Percentiles rank a stretch among this genome's conserved stretches.
phyloP scores from a whole-genome alignment of 1,140 invertebrate genomes.

The Drosophila busckii region DNA sequence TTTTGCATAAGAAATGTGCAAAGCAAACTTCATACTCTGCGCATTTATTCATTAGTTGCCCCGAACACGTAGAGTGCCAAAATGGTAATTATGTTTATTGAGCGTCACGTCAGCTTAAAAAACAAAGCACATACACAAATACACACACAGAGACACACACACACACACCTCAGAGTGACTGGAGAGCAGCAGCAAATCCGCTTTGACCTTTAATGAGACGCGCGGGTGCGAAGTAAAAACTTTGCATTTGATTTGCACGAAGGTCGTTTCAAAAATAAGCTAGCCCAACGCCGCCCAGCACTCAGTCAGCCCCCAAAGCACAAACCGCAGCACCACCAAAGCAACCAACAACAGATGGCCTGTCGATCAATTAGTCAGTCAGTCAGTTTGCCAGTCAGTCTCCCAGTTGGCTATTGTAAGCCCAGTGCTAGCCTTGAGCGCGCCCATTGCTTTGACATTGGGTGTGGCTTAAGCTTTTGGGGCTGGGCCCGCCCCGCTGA shows the following conservation, averaged over 20 bases:
- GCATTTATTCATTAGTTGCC: constrained; percentile 63
- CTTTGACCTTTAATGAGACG: constrained; percentile 71
- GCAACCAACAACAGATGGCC: constrained; percentile 40
- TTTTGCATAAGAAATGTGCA: constrained; percentile 58
- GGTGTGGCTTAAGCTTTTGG: constrained; percentile 47
- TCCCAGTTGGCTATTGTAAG: constrained; percentile 9
- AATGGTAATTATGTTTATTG: constrained; percentile 76
- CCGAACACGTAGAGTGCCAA: constrained; percentile 64
- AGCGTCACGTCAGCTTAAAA: no score
- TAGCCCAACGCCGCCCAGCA: constrained; percentile 14
- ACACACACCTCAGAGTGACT: not conserved
- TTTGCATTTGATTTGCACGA: constrained; percentile 73
- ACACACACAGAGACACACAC: constrained; percentile 8
- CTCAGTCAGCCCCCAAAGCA: constrained; percentile 11
- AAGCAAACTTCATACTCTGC: constrained; percentile 13
- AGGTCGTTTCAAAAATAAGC: constrained; percentile 74
- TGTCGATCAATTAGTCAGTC: constrained; percentile 6
- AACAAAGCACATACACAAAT: constrained; percentile 36
- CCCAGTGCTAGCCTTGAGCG: constrained; percentile 59
- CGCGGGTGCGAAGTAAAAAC: constrained; percentile 38
- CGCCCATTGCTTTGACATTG: constrained; percentile 57
- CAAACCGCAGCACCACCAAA: constrained; percentile 3
- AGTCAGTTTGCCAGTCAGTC: constrained; percentile 16
- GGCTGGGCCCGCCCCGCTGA: constrained; percentile 17
- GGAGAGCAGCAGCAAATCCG: constrained; percentile 52